Evolutionary conservation across 2,113 vertebrate species (phyloP).

Genomic region (Megaleporinus macrocephalus): DNA sequence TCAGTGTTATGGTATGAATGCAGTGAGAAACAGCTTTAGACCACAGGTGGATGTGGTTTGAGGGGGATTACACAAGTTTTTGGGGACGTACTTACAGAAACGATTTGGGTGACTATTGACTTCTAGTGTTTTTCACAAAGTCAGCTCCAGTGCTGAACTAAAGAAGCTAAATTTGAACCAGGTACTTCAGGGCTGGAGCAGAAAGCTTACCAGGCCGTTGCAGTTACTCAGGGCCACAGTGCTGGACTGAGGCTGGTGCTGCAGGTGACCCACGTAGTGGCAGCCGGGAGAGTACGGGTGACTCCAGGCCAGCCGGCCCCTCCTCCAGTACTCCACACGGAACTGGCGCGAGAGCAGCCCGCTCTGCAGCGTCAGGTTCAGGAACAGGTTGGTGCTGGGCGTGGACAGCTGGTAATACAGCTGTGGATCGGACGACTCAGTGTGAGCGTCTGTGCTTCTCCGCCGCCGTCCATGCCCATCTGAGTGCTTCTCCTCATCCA

Average conservation of each 20-base stretch:
- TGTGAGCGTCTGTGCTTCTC: constrained; percentile 64
- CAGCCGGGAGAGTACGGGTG: constrained; percentile 89
- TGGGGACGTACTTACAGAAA: too few relatives aligned
- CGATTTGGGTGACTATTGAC: too few relatives aligned
- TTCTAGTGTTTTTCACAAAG: too few relatives aligned
- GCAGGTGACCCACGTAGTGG: constrained; percentile 92
- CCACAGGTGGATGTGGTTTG: too few relatives aligned
- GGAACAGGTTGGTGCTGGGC: constrained; percentile 87
- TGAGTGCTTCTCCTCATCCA: constrained; percentile 73
- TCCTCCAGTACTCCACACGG: constrained; percentile 96
- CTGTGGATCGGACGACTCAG: constrained; percentile 69
- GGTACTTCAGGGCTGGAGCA: too few relatives aligned
- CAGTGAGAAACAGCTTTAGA: too few relatives aligned
- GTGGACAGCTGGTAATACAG: constrained; percentile 95
- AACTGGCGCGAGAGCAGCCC: constrained; percentile 90
- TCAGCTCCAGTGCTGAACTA: too few relatives aligned
- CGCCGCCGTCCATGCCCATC: constrained; percentile 47
- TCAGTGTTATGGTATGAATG: too few relatives aligned
- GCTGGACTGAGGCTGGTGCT: constrained; percentile 86
- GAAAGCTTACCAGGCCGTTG: constrained; percentile 91
- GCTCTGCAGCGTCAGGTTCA: constrained; percentile 92
- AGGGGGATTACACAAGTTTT: too few relatives aligned
- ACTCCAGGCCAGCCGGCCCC: constrained; percentile 90
- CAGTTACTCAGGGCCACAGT: constrained; percentile 98
- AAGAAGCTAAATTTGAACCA: too few relatives aligned